phyloP scores from a whole-genome alignment of 2,113 vertebrate species.

The Martes martes region DNA sequence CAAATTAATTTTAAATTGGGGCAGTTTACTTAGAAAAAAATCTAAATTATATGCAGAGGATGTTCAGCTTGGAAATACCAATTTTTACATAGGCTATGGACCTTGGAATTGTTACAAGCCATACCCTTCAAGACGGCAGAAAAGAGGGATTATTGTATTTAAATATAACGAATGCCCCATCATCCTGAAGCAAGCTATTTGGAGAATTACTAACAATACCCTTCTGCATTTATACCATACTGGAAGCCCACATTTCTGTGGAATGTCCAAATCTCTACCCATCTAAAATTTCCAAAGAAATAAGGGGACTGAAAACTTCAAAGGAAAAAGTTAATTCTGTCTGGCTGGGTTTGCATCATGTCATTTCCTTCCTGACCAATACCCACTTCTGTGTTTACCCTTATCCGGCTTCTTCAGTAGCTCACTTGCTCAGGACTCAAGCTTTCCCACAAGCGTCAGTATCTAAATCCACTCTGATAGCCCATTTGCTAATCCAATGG shows the following conservation, averaged over 20 bases:
- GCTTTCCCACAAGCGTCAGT: neutral
- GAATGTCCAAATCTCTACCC: neutral
- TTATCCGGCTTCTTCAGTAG: neutral
- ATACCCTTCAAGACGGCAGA: neutral
- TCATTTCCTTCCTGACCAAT: neutral
- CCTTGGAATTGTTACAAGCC: neutral
- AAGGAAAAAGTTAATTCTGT: neutral
- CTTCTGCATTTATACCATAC: neutral
- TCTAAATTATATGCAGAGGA: neutral
- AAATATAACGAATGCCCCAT: neutral
- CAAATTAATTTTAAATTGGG: conserved; percentile 8
- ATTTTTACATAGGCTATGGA: neutral
- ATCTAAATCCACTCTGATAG: neutral
- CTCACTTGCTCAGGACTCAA: neutral
- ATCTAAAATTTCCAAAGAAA: neutral
- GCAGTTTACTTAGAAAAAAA: neutral
- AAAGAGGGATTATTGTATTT: neutral
- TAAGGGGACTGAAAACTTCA: neutral
- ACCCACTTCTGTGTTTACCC: neutral
- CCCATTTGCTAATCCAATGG: neutral
- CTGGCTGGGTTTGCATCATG: neutral
- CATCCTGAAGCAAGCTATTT: neutral
- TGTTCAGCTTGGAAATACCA: neutral
- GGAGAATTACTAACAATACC: neutral
- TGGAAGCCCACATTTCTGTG: neutral